Evolutionary conservation across 2,113 vertebrate species (phyloP), one percentile per base, ranked within the genome.

Genomic region (Tiliqua scincoides): DNA sequence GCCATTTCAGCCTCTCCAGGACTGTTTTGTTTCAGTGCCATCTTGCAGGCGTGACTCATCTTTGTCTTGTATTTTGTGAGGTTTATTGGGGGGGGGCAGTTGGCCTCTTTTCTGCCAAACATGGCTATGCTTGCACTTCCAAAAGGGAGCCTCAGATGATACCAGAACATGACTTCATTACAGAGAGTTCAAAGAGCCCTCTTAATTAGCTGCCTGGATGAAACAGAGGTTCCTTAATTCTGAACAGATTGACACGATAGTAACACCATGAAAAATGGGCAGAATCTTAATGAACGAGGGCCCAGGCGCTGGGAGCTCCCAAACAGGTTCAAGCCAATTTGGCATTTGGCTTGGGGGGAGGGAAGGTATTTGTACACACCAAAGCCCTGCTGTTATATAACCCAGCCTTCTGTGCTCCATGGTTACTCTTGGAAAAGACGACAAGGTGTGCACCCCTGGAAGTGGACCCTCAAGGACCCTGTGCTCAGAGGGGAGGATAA

Each of bases 151-250:
- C 90, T 79, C 88, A 87, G 90, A 94, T 83, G 94, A 93, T 93
- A 94, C 92, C 57, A 17, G 93, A 94, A 94, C n/a, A n/a, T 91
- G 88, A 89, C 87, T 93, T 95, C 91, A 94, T 95, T 93, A 95
- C 89, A 89, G 91, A 85, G 89, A 94, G 94, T 94, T 93, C 94
- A 94, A 95, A 95, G 93, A 93, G 92, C 92, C 87, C 89, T 91
- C 87, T 94, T 95, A 95, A 95, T 95, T 94, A 94, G 93, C 92
- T 94, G 93, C 92, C 91, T 92, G 93, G 87, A 92, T 94, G 93
- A 94, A 94, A 91, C 87, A 85, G 87, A 92, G 89, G 89, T 92
- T 94, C 89, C 92, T 94, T 95, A 91, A 94, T 95, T 93, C 92
- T 76, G 93, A 92, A 90, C 89, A 92, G 93, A 94, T 95, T 91